These are phyloP conservation scores for Gopherus evgoodei DNA, from an alignment of 2,113 vertebrate genomes.

Conservation along the genomic window DNA sequence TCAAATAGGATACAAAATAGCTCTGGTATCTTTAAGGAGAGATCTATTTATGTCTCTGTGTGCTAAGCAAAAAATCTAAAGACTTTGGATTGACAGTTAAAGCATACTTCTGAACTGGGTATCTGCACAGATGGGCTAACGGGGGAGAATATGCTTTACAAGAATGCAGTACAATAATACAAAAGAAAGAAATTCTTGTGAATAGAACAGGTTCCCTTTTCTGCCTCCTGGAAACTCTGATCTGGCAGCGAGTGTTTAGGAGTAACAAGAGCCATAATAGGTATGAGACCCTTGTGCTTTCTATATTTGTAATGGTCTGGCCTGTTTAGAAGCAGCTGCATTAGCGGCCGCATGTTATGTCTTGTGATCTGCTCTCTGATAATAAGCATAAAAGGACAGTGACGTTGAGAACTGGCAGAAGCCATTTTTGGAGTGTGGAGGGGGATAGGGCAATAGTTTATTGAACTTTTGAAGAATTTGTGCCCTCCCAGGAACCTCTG, in stretches of 20 bases:
- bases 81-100: slow-evolving; percentile 21
- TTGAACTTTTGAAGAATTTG: slow-evolving; percentile 49
- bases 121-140: not conserved
- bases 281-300: slow-evolving; percentile 19
- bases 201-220: slow-evolving; percentile 9
- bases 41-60: slow-evolving; percentile 40
- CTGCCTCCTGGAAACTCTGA: slow-evolving; percentile 5
- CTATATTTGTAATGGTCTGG: slow-evolving; percentile 14
- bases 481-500: slow-evolving; percentile 35
- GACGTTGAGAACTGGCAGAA: not conserved
- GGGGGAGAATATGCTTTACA: not conserved
- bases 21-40: not conserved
- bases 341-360: not conserved
- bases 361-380: slow-evolving; percentile 8
- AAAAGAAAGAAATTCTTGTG: not conserved
- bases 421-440: not conserved
- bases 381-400: not conserved
- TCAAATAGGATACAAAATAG: slow-evolving; percentile 20
- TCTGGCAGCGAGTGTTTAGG: not conserved
- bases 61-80: slow-evolving; percentile 36
- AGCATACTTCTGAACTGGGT: not conserved
- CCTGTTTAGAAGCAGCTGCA: slow-evolving; percentile 35
- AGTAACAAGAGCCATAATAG: slow-evolving; percentile 58
- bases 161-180: not conserved
- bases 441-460: slow-evolving; percentile 5